Evolutionary conservation across 2,797 vertebrate species (phyloP).

Genomic region (Lepidocolaptes lacrymiger): DNA sequence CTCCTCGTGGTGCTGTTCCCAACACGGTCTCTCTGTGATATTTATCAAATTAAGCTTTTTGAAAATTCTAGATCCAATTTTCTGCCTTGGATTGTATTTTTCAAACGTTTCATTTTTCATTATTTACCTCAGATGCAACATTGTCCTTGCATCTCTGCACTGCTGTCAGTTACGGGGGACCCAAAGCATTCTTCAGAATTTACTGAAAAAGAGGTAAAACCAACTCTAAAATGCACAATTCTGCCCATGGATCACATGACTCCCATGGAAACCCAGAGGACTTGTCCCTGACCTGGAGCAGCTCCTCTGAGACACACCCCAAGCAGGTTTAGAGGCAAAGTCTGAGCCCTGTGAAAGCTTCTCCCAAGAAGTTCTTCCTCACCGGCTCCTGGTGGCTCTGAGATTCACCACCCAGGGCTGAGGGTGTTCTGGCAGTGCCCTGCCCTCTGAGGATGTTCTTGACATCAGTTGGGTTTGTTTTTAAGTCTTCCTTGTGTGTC

Average conservation of each 20-base stretch:
- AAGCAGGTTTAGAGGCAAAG: constrained; percentile 55
- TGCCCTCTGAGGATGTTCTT: not conserved
- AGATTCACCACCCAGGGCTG: fast-evolving
- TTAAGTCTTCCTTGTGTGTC: fast-evolving
- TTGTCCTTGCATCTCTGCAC: not conserved
- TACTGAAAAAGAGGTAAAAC: not conserved
- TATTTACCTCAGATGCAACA: not conserved
- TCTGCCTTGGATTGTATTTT: not conserved
- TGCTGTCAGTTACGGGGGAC: not conserved
- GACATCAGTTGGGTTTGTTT: not conserved
- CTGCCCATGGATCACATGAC: not conserved
- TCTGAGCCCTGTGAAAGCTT: constrained; percentile 16
- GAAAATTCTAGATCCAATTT: not conserved
- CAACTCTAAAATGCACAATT: not conserved
- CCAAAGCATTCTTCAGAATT: not conserved
- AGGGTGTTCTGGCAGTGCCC: not conserved
- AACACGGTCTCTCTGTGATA: not conserved
- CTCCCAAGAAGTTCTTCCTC: constrained; percentile 42
- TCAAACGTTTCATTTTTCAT: not conserved
- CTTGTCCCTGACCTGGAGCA: not conserved
- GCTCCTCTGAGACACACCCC: not conserved
- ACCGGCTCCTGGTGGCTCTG: constrained; percentile 16
- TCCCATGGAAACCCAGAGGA: not conserved
- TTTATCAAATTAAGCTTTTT: not conserved
- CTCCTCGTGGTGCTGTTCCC: not conserved